Conservation (phyloP, 2,888 invertebrate species). For the Drosophila pseudotakahashii region DNA sequence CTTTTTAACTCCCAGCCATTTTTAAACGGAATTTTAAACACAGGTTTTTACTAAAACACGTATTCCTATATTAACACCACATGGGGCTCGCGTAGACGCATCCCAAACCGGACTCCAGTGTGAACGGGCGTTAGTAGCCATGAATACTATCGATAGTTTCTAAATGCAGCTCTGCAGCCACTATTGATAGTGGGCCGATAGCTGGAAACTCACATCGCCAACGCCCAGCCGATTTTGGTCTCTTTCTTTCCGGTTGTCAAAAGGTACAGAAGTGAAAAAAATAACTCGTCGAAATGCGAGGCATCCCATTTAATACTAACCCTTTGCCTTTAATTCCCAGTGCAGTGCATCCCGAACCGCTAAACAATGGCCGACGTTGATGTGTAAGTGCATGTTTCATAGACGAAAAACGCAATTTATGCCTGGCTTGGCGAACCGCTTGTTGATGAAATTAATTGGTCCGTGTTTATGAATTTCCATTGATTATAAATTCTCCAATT, state of each 20-base stretch:
- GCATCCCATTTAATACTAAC: constrained; percentile 71
- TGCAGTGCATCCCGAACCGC: constrained; percentile 76
- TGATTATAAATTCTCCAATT: constrained; percentile 69
- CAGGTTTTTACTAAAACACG: too few relatives aligned
- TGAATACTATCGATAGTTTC: neutral
- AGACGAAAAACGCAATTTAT: neutral
- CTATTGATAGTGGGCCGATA: neutral
- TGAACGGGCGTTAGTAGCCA: neutral
- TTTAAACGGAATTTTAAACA: too few relatives aligned
- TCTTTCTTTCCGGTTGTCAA: constrained; percentile 85
- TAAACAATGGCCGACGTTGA: constrained; percentile 92
- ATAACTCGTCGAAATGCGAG: constrained; percentile 64
- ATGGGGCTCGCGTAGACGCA: too few relatives aligned
- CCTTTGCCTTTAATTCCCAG: constrained; percentile 74
- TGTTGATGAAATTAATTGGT: constrained; percentile 75
- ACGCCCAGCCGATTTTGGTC: constrained; percentile 3
- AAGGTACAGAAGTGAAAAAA: constrained; percentile 78
- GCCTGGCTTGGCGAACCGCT: constrained; percentile 3
- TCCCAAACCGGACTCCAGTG: neutral
- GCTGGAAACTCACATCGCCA: neutral
- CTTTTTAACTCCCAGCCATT: too few relatives aligned
- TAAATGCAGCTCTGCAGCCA: neutral
- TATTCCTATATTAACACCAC: too few relatives aligned
- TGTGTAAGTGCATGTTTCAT: constrained; percentile 87
- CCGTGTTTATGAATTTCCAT: constrained; percentile 77